A percentile compares a stretch with the other conserved stretches of the same genome.
These are phyloP conservation scores for Drosophila ficusphila DNA, from an alignment of 1,140 invertebrate species.

Conservation along the genomic window DNA sequence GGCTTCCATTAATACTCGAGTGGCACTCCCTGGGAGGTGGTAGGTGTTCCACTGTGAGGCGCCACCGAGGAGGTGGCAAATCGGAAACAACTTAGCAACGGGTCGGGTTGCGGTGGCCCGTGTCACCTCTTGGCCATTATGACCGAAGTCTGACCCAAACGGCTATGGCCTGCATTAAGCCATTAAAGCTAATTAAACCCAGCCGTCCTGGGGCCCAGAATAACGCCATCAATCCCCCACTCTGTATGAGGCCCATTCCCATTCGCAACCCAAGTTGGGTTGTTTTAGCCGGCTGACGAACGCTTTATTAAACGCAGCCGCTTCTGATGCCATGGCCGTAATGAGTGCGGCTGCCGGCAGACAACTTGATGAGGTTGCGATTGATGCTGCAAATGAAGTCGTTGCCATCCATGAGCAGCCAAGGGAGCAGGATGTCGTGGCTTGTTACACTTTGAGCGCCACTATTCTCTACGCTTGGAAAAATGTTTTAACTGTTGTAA, in stretches of 20 bases:
- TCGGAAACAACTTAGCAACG: conserved; percentile 22
- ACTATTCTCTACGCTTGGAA: neutral
- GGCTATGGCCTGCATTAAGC: conserved; percentile 51
- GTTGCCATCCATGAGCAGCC: conserved; percentile 19
- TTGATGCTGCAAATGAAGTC: conserved; percentile 74
- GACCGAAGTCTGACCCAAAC: conserved; percentile 17
- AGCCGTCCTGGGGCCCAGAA: conserved; percentile 7
- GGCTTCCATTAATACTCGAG: conserved; percentile 56
- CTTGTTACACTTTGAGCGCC: conserved; percentile 6
- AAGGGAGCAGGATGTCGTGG: conserved; percentile 1
- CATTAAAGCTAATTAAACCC: conserved; percentile 75
- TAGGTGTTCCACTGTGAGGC: neutral
- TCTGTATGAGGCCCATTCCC: conserved; percentile 1
- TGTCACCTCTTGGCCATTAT: conserved; percentile 30
- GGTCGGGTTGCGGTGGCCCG: neutral
- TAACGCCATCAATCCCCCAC: neutral
- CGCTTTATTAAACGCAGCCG: conserved; percentile 62
- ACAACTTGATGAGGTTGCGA: conserved; percentile 59
- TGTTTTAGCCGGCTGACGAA: conserved; percentile 15
- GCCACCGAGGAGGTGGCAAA: conserved; percentile 18
- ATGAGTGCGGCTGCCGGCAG: conserved; percentile 57
- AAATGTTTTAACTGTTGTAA: neutral
- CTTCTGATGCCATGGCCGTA: conserved; percentile 42
- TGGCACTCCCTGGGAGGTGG: conserved; percentile 1
- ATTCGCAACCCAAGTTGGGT: conserved; percentile 2